A percentile compares a stretch with the other conserved stretches of the same genome.
These are phyloP conservation scores for Priapulus caudatus DNA, from an alignment of 2,888 invertebrate species.

Conservation along the genomic window DNA sequence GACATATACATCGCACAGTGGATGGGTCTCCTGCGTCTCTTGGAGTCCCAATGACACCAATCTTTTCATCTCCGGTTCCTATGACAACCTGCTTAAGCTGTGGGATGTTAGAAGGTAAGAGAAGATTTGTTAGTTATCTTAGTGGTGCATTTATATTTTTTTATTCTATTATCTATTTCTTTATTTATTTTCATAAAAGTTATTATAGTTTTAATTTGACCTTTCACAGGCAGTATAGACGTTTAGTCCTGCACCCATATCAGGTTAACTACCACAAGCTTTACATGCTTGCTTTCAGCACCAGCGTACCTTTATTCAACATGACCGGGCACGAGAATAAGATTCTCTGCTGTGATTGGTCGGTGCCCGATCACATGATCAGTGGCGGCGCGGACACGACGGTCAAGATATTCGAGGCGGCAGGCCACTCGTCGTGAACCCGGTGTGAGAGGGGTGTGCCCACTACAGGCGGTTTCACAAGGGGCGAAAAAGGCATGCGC, in stretches of 20 bases:
- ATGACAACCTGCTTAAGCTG: slow-evolving; percentile 77
- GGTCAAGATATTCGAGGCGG: slow-evolving; percentile 48
- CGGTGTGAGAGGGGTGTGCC: no score
- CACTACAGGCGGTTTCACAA: no score
- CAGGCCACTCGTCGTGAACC: neutral
- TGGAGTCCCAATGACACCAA: slow-evolving; percentile 75
- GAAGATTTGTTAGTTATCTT: slow-evolving; percentile 12
- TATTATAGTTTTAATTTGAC: no score
- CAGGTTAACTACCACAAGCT: no score
- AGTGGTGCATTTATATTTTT: slow-evolving; percentile 2
- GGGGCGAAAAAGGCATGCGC: no score
- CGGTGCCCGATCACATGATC: slow-evolving; percentile 65
- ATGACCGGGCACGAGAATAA: slow-evolving; percentile 86
- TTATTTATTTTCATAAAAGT: no score
- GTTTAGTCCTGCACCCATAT: no score
- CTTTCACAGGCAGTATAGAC: no score
- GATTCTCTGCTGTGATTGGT: slow-evolving; percentile 86
- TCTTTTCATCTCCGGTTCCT: slow-evolving; percentile 80
- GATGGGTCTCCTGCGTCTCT: slow-evolving; percentile 79
- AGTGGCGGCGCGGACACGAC: slow-evolving; percentile 90
- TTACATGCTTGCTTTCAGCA: no score
- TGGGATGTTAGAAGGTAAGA: slow-evolving; percentile 87
- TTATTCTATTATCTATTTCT: slow-evolving; percentile 2
- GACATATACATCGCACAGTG: slow-evolving; percentile 69
- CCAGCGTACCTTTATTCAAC: slow-evolving; percentile 81